Evolutionary conservation across 2,888 invertebrate species (phyloP), one percentile per base, ranked within the genome.

Genomic region (Ditylenchus weischeri): DNA sequence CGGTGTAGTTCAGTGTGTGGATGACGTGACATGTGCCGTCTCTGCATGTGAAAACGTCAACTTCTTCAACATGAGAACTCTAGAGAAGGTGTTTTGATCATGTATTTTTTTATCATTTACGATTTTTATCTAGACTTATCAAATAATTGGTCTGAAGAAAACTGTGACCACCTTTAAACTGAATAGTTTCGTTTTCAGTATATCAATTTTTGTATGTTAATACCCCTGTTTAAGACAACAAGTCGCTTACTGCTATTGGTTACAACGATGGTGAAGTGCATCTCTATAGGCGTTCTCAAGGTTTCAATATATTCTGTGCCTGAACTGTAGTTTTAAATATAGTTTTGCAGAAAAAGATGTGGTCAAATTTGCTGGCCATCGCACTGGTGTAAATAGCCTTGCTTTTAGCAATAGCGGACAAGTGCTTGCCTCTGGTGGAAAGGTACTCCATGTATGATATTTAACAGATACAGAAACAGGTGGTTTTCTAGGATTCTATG

Each of bases 31-130:
- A 61, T 88, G 92, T 61, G 93, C 92, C 57, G 90, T 90, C n/a
- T 92, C 91, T 63, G 92, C 92, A 11, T 91, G 92, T 82, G 94
- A 96, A 86, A 90, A 92, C 87, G 90, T 93, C 70, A 88, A 90
- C 79, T 88, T 96, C 80, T 96, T 94, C 93, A 95, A 96, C 86
- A 87, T 94, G 83, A 88, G 91, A 82, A 88, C 91, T 10, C 89
- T 90, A 51, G 90, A 91, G 84, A 90, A 90, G 87, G 90, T 90
- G 23, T 15, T 63, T 62, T 21, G 43, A 13, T 43, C 8, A 13
- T 43, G 7, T 15, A 43, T 43, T 29, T 29, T 29, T 2, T 29
- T 29, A 5, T 29, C 5, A 29, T 29, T 29, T 29, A 5, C 5
- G 29, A 5, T 29, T 43, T 18, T 43, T 62, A 60, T 76, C 69